Conservation (phyloP, 2,113 vertebrate species). For the Scytalopus superciliaris region DNA sequence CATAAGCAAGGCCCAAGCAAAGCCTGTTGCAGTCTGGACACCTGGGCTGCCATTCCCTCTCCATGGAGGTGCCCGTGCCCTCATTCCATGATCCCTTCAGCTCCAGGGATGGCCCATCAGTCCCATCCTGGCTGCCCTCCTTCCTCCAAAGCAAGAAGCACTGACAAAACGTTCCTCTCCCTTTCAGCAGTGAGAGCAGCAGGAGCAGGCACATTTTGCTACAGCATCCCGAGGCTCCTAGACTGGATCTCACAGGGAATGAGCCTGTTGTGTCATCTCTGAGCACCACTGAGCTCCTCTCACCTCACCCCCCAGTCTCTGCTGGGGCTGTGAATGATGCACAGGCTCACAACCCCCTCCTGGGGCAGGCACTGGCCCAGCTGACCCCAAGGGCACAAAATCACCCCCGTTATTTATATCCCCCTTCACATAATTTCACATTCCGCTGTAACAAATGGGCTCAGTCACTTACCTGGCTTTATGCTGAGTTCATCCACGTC, state of each 20-base stretch:
- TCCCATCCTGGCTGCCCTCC: neutral
- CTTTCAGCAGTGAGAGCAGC: neutral
- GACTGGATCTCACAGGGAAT: neutral
- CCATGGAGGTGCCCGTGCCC: rapidly evolving
- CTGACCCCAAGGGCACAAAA: neutral
- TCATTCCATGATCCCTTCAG: neutral
- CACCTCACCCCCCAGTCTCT: neutral
- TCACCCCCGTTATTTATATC: neutral
- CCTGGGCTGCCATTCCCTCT: neutral
- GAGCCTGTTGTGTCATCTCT: rapidly evolving
- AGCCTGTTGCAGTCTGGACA: neutral
- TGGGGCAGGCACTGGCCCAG: neutral
- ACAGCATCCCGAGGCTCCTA: neutral
- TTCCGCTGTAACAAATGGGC: neutral
- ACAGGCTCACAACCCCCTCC: neutral
- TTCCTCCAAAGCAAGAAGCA: neutral
- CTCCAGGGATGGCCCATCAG: neutral
- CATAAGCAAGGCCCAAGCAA: neutral
- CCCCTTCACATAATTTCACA: neutral
- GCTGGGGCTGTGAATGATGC: neutral
- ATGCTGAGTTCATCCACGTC: neutral
- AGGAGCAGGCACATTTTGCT: neutral
- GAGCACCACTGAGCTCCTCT: neutral
- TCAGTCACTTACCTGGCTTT: conserved; percentile 16
- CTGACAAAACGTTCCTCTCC: rapidly evolving